Evolutionary conservation across 2,113 vertebrate species (phyloP), one percentile per base, ranked within the genome.

Genomic region (Smithornis capensis): DNA sequence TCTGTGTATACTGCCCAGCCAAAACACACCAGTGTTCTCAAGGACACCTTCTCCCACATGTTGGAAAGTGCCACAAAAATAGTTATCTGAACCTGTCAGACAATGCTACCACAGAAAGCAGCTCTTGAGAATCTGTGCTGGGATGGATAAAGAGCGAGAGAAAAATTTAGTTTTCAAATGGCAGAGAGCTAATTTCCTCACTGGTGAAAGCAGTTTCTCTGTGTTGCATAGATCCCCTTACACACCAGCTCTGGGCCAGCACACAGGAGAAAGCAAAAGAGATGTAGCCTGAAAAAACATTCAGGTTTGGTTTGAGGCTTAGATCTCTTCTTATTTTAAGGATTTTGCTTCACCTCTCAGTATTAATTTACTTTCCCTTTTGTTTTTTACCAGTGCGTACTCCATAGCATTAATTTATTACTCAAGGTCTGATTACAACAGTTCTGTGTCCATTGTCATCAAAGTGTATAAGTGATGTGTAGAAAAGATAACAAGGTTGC

Each of bases 391-490:
- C 44, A n/a, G 29, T 37, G 25, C 85, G 77, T 63, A 65, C 91
- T 82, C 67, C 38, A 73, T 14, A 87, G 53, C 74, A 80, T 87
- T 93, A 95, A 94, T 97, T 73, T 94, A 95, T 95, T 92, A 77
- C 74, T 94, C 42, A 92, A 78, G 67, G 74, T 82, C 85, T 82
- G 91, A 95, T 91, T 94, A 19, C 29, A 87, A 89, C 94, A 91
- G 5, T 83, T 83, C 65, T 83, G 69, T 74, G 73, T 59, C 88
- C 67, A 53, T 70, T 90, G 94, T 73, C 52, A 52, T 82, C 70
- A 78, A 90, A 76, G 55, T 1, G 4, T 63, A 55, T 79, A 78
- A 80, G 45, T 57, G 70, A 92, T 84, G 64, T 92, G 76, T 64
- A 78, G 88, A 93, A 95, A 81, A 47, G 76, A 78, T 94, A 97